A percentile compares a stretch with the other conserved stretches of the same genome.
Conservation (phyloP, 2,797 vertebrate species). For the Microcaecilia unicolor region DNA sequence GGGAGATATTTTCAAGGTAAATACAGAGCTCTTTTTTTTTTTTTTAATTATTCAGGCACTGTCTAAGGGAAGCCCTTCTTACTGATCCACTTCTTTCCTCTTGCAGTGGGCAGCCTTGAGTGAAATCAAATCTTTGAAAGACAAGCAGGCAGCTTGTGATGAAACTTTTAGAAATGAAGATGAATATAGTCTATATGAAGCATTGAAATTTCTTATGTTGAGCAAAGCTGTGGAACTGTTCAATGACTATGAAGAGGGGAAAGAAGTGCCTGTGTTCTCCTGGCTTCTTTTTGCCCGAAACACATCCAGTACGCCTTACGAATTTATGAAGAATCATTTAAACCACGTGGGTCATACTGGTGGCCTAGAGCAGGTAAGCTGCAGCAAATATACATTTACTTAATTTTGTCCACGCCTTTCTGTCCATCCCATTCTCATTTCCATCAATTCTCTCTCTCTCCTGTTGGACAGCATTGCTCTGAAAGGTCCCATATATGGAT, state of each 20-base stretch:
- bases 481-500: no score
- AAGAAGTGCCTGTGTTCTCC: constrained; percentile 85
- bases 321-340: constrained; percentile 86
- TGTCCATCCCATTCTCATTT: no score
- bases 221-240: constrained; percentile 74
- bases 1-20: no score
- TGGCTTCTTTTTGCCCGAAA: constrained; percentile 92
- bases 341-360: constrained; percentile 84
- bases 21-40: no score
- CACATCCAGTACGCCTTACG: constrained; percentile 74
- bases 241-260: constrained; percentile 56
- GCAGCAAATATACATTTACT: no score
- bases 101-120: constrained; percentile 70
- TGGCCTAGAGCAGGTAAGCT: constrained; percentile 86
- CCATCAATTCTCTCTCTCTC: no score
- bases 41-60: no score
- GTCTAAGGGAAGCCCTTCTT: no score
- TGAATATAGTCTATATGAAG: constrained; percentile 88
- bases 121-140: constrained; percentile 47
- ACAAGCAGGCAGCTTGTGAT: constrained; percentile 73
- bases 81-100: not conserved
- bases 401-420: no score
- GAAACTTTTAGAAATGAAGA: constrained; percentile 73
- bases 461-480: no score
- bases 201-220: constrained; percentile 91